phyloP scores from a whole-genome alignment of 1,140 invertebrate genomes.

The Apis laboriosa region DNA sequence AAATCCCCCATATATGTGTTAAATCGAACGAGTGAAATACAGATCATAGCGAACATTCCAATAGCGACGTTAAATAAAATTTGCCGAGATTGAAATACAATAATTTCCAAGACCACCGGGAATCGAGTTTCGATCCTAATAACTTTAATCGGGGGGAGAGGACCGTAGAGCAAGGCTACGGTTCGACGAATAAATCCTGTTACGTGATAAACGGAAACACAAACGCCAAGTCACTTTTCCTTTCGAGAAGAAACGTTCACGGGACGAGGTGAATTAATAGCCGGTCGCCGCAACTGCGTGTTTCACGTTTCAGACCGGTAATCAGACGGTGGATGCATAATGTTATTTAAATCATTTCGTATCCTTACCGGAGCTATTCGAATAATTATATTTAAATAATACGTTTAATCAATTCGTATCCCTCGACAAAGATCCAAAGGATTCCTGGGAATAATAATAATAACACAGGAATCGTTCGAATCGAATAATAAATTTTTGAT shows the following conservation, averaged over 20 bases:
- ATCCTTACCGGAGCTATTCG: neutral
- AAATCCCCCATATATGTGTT: neutral
- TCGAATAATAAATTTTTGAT: neutral
- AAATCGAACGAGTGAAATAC: neutral
- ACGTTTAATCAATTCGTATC: neutral
- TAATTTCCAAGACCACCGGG: neutral
- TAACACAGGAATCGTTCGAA: too few relatives aligned
- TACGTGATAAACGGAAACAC: conserved; percentile 17
- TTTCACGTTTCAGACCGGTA: conserved; percentile 8
- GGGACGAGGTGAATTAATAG: conserved; percentile 15
- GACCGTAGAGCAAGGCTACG: neutral
- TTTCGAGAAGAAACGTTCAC: conserved; percentile 22
- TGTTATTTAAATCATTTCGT: neutral
- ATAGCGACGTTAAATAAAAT: neutral
- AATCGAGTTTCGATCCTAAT: neutral
- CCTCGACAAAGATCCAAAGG: too few relatives aligned
- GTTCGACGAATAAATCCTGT: neutral
- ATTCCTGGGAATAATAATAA: neutral
- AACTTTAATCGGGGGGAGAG: neutral
- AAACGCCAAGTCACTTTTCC: conserved; percentile 27
- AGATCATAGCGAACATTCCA: neutral
- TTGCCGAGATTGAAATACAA: neutral
- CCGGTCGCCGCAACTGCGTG: neutral
- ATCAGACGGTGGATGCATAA: neutral
- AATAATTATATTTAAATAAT: neutral